Base-by-base conservation (phyloP, 1,140 invertebrate species). In the Cyclargus thomasi region DNA sequence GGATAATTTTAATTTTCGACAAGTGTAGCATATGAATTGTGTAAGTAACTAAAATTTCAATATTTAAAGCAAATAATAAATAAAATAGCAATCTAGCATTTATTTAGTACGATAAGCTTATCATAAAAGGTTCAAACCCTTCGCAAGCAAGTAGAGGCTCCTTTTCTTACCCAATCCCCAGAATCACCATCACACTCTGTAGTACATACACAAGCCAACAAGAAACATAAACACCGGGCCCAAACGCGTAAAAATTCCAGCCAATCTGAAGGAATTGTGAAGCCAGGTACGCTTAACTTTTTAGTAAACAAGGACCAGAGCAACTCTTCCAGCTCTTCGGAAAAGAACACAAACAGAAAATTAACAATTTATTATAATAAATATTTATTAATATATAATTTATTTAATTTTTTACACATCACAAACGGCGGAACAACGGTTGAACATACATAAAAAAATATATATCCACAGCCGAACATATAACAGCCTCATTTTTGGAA, bases 61-160 rank as follows among this genome's bases (percentile, higher is more conserved):
- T n/a, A n/a, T n/a, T n/a, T n/a, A n/a, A n/a, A n/a, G n/a, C n/a
- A n/a, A n/a, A n/a, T n/a, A n/a, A n/a, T n/a, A n/a, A n/a, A n/a
- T n/a, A n/a, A n/a, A n/a, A n/a, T n/a, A n/a, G 47, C 1, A 73
- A 76, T 22, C 22, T 57, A 18, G 74, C 57, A 17, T 57, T 63
- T 47, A 71, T 73, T 53, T 73, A 73, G 67, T 75, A 75, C 55
- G 69, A 76, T 11, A 72, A 76, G 23, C 62, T 76, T 17, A 29
- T 76, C 10, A 65, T 76, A 65, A 11, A 14, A 20, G 23, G 63
- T 16, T 68, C 62, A 36, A 71, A 55, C 16, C 35, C 23, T 14
- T 7, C 14, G 14, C 0, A 3, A 65, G 39, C 16, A 71, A 68
- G 8, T 69, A 75, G 62, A 76, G 72, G 70, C 62, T 67, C n/a